These are phyloP conservation scores for Sebastes matsubarae DNA, from an alignment of 2,797 vertebrate species.

Conservation along the genomic window DNA sequence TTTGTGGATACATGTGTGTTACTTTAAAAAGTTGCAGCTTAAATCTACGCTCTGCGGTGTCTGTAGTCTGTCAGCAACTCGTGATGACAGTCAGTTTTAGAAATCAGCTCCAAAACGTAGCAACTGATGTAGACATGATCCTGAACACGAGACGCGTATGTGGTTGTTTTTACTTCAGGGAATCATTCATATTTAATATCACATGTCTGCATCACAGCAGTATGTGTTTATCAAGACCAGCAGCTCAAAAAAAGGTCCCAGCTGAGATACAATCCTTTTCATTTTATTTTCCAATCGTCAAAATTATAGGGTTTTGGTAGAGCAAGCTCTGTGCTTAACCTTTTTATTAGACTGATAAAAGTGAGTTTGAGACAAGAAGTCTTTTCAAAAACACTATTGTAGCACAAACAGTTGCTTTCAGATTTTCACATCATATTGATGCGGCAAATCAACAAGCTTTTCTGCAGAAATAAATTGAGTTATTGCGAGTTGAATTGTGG, in stretches of 20 bases:
- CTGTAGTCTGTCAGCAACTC: neutral
- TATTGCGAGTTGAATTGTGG: neutral
- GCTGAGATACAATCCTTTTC: neutral
- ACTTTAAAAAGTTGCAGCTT: neutral
- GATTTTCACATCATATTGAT: neutral
- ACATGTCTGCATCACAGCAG: neutral
- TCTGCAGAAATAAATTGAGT: neutral
- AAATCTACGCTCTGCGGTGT: neutral
- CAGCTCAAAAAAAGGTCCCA: neutral
- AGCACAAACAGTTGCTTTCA: neutral
- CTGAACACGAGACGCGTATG: neutral
- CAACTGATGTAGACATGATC: neutral
- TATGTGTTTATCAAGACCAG: neutral
- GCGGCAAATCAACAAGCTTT: neutral
- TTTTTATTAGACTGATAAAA: neutral
- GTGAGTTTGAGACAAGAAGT: neutral
- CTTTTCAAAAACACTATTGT: neutral
- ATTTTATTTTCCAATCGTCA: neutral
- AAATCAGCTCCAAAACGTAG: neutral
- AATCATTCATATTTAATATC: neutral
- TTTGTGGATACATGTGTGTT: neutral
- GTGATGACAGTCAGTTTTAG: slow-evolving; percentile 6
- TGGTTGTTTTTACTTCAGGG: neutral
- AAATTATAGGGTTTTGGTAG: neutral
- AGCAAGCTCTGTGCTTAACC: neutral